Base-by-base conservation (phyloP, 2,888 invertebrate species). In the Spicauda simplicius region DNA sequence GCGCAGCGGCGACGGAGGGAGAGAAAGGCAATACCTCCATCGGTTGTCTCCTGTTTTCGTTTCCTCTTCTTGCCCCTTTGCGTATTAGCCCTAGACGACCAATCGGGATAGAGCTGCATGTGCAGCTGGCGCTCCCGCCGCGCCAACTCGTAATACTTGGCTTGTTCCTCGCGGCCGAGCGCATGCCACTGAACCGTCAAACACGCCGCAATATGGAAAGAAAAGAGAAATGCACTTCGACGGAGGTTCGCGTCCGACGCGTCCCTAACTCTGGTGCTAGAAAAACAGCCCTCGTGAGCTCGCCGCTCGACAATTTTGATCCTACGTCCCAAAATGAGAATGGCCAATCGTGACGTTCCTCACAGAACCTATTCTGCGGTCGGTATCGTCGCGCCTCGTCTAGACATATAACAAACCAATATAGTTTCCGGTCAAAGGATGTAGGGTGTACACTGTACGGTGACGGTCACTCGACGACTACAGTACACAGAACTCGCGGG, bases 1-100 rank as follows among this genome's bases (percentile, higher is more conserved):
- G 63, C 25, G 63, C 87, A 88, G 84, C 84, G 85, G 88, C 84
- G 86, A 71, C 73, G 77, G 78, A 76, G 73, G 72, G 66, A 72
- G 68, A 70, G 94, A 84, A 90, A 94, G 94, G 94, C 94, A 95
- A 95, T 97, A 97, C 97, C 97, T 97, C 97, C 97, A 96, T 97
- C 97, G 96, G 96, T 97, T 95, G 97, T 96, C 95, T 98, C 98
- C 97, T 97, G 97, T 96, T 98, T 97, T 96, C 97, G 97, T 96
- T 99, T 99, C 97, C 99, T 98, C 97, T 99, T 99, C 96, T 98
- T 98, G 96, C 99, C 98, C 94, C 98, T 97, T 94, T 99, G 98
- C 95, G 99, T 99, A 96, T 99, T 99, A 94, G 99, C 97, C 94
- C 99, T 99, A 95, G 97, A 97, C 95, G 97, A 97, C 99, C 99